phyloP scores from a whole-genome alignment of 2,797 vertebrate genomes.

The Epinephelus malabaricus region DNA sequence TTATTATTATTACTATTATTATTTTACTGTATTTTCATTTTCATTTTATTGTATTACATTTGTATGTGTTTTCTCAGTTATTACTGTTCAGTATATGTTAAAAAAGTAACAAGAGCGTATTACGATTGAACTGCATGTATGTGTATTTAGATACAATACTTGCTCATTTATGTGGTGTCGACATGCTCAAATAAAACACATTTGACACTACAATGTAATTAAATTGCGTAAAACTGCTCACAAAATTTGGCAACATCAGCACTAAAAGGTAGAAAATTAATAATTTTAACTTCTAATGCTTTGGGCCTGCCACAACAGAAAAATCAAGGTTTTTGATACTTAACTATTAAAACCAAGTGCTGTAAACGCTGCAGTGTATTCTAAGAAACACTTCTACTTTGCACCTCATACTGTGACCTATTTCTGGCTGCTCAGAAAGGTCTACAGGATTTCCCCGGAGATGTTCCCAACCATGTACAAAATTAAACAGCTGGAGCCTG shows the following conservation, averaged over 20 bases:
- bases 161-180: too few relatives aligned
- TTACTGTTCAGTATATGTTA: too few relatives aligned
- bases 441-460: slow-evolving; percentile 74
- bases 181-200: too few relatives aligned
- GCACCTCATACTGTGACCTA: slow-evolving; percentile 69
- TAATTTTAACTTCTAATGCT: background rate
- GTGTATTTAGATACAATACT: too few relatives aligned
- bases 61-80: too few relatives aligned
- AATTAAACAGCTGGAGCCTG: slow-evolving; percentile 76
- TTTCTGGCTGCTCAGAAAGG: slow-evolving; percentile 71
- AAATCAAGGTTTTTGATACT: background rate
- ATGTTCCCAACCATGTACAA: slow-evolving; percentile 62
- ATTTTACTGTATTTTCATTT: too few relatives aligned
- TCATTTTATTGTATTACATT: too few relatives aligned
- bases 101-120: too few relatives aligned
- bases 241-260: background rate
- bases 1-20: too few relatives aligned
- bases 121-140: too few relatives aligned
- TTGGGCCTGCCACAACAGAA: background rate
- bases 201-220: background rate
- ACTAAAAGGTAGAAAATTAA: background rate
- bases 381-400: slow-evolving; percentile 39
- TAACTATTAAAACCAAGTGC: slow-evolving; percentile 9
- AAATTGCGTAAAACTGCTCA: background rate
- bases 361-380: slow-evolving; percentile 38